phyloP scores from a whole-genome alignment of 1,140 invertebrate genomes.

The Schlechtendalia chinensis region DNA sequence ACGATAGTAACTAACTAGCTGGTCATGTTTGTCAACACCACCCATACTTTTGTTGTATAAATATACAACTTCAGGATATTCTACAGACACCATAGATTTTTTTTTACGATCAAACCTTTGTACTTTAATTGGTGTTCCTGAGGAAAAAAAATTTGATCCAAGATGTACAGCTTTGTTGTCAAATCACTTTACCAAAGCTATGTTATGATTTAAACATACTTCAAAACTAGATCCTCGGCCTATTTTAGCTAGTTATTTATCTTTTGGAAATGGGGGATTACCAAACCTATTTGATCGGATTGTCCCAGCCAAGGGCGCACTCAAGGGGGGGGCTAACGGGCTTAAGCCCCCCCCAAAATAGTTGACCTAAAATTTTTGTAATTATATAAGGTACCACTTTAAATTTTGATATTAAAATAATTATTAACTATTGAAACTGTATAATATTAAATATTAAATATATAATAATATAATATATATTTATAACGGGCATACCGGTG shows the following conservation, averaged over 20 bases:
- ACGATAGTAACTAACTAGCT: conserved; percentile 14
- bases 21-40: conserved; percentile 22
- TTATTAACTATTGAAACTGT: too few relatives aligned
- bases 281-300: conserved; percentile 49
- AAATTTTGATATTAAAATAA: too few relatives aligned
- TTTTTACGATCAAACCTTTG: conserved; percentile 13
- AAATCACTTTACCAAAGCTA: conserved; percentile 12
- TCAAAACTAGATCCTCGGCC: conserved; percentile 46
- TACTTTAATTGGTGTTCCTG: neutral
- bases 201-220: conserved; percentile 11
- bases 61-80: conserved; percentile 4
- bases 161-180: conserved; percentile 24
- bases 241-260: conserved; percentile 52
- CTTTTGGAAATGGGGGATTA: conserved; percentile 44
- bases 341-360: too few relatives aligned
- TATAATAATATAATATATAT: too few relatives aligned
- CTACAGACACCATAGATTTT: neutral
- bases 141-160: conserved; percentile 20
- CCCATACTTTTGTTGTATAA: conserved; percentile 21
- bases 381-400: too few relatives aligned
- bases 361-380: too few relatives aligned
- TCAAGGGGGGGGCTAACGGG: too few relatives aligned
- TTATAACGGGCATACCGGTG: too few relatives aligned
- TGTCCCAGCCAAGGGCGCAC: too few relatives aligned
- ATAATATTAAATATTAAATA: too few relatives aligned